Percentiles rank a stretch among this genome's conserved stretches.
Evolutionary conservation across 2,888 invertebrate species (phyloP).

Genomic region (Spatulosminthurus flaviceps): DNA sequence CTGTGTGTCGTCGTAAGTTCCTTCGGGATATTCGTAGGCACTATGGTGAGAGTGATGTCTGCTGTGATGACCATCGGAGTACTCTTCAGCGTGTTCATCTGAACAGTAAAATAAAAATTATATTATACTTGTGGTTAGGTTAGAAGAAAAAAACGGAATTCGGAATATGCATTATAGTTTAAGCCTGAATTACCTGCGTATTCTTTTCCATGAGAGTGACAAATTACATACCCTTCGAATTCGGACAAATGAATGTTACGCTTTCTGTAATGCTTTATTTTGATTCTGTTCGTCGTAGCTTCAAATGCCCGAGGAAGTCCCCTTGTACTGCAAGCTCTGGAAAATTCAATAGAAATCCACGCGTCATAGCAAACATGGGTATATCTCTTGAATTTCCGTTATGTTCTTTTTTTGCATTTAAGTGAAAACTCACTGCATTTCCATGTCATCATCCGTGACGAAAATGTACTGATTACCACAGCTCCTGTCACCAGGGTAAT

Average conservation of each 20-base stretch:
- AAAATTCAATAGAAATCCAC: too few relatives aligned
- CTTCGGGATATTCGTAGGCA: too few relatives aligned
- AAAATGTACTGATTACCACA: slow-evolving; percentile 36
- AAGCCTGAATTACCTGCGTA: background rate
- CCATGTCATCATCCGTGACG: slow-evolving; percentile 33
- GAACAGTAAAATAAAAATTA: too few relatives aligned
- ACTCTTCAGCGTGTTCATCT: too few relatives aligned
- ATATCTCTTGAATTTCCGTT: too few relatives aligned
- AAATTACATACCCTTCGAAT: slow-evolving; percentile 44
- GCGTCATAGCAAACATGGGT: too few relatives aligned
- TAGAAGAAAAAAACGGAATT: too few relatives aligned
- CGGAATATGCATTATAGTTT: background rate
- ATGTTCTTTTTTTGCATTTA: too few relatives aligned
- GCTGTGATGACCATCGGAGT: too few relatives aligned
- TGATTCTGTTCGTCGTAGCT: slow-evolving; percentile 8
- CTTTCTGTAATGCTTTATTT: slow-evolving; percentile 35
- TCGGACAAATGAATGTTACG: background rate
- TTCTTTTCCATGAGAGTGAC: slow-evolving; percentile 31
- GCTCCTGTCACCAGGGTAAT: slow-evolving; percentile 32
- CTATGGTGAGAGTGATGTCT: too few relatives aligned
- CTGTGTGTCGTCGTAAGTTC: too few relatives aligned
- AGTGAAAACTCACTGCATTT: slow-evolving; percentile 45
- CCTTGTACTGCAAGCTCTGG: slow-evolving; percentile 40
- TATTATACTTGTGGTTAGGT: too few relatives aligned
- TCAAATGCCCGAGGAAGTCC: slow-evolving; percentile 31